Evolutionary conservation across 2,888 invertebrate genomes (phyloP), one percentile per base, ranked within the genome.

Genomic region (Suillia variegata): DNA sequence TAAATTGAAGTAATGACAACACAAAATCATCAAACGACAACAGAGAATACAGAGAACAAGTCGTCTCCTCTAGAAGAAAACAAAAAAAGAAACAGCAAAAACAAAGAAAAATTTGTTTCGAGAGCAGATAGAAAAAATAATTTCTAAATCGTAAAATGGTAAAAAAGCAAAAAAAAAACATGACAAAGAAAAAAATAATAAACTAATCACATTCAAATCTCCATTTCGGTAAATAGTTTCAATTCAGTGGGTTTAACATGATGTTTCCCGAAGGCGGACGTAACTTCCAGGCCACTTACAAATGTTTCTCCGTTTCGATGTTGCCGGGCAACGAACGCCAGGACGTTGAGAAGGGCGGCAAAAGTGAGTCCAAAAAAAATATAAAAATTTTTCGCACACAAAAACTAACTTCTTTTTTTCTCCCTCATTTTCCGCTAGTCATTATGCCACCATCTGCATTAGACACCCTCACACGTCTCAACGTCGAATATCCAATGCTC

Each of bases 401-500:
- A 1, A 13, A 18, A 3, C 17, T 21, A 17, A 18, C 13, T 17
- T 10, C 0, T 2, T n/a, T 15, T 31, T 8, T 47, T n/a, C 15
- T 2, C 56, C 1, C 13, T 12, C 12, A 42, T 2, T 12, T 5
- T n/a, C n/a, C n/a, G n/a, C 54, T 83, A 96, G 96, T 98, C 73
- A 97, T 98, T 47, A 96, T 98, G 95, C 98, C 98, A 8, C 96
- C 97, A 1, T 97, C 97, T 45, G 97, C 97, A 0, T 81, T 98
- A 68, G 98, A 98, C 76, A 90, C 92, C 67, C 85, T 98, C 6
- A 96, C 96, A 2, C 86, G 96, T 61, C 84, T 96, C 20, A 98
- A 98, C 81, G 96, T 98, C 64, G 95, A 93, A 76, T 99, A 98
- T 78, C 99, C 99, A 0, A 99, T 99, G 98, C 86, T 99, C 60